A percentile compares a stretch with the other conserved stretches of the same genome.
Conservation (phyloP, 2,113 vertebrate genomes). For the Seriola dumerili region DNA sequence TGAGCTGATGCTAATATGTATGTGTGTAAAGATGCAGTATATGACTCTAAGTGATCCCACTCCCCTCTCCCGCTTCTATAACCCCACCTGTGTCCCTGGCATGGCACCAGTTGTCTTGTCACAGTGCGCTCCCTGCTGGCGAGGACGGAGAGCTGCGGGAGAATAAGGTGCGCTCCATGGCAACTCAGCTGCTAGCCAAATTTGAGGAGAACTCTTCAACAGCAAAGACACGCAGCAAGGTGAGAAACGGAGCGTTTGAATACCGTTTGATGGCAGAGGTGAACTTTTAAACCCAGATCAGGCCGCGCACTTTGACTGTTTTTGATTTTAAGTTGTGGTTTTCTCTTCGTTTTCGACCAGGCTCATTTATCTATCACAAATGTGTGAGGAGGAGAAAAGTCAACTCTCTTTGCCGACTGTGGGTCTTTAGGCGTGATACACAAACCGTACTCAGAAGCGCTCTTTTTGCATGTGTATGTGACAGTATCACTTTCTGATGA, state of each 20-base stretch:
- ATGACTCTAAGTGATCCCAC: not conserved
- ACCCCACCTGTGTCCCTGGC: not conserved
- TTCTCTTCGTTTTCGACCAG: not conserved
- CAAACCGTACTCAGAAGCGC: not conserved
- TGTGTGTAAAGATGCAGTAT: not conserved
- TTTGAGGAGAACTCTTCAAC: constrained; percentile 91
- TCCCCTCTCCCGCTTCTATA: too few relatives aligned
- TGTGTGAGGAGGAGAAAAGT: not conserved
- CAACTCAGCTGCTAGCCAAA: constrained; percentile 94
- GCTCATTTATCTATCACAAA: not conserved
- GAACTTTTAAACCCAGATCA: not conserved
- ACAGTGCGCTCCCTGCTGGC: constrained; percentile 78
- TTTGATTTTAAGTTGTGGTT: not conserved
- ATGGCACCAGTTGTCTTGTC: constrained; percentile 81
- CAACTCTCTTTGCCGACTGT: not conserved
- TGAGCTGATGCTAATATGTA: not conserved
- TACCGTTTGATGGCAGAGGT: not conserved
- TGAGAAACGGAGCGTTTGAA: constrained; percentile 68
- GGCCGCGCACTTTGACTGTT: not conserved
- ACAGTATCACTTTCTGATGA: not conserved
- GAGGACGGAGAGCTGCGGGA: constrained; percentile 85
- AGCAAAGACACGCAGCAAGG: constrained; percentile 84
- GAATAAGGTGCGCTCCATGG: constrained; percentile 97
- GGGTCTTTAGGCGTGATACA: not conserved
- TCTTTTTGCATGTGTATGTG: not conserved